A percentile compares a stretch with the other conserved stretches of the same genome.
Evolutionary conservation across 2,888 invertebrate species (phyloP).

Genomic region (Sphaerophoria rueppellii): DNA sequence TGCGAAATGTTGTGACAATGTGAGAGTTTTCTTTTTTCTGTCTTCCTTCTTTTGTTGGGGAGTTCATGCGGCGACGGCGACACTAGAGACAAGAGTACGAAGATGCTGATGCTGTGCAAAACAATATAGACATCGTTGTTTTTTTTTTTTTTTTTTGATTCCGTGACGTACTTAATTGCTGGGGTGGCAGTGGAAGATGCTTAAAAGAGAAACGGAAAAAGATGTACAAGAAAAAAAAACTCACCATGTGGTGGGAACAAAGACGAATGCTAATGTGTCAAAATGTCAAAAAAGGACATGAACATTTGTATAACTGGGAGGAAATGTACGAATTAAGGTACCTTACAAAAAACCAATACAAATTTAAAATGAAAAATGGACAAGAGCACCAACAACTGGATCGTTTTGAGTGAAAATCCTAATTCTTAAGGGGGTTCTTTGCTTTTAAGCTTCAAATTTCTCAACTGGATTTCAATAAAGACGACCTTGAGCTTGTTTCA

Average conservation of each 20-base stretch:
- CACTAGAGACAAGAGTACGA: neutral
- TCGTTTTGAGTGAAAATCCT: too few species aligned
- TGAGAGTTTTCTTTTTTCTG: slow-evolving; percentile 29
- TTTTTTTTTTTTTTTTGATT: slow-evolving; percentile 13
- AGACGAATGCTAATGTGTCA: slow-evolving; percentile 45
- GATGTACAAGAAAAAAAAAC: neutral
- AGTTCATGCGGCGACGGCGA: neutral
- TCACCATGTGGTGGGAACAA: slow-evolving; percentile 65
- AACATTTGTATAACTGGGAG: neutral
- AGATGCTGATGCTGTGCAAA: slow-evolving; percentile 8
- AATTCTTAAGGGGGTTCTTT: too few species aligned
- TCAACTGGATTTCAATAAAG: too few species aligned
- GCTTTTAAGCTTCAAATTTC: too few species aligned
- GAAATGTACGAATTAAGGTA: too few species aligned
- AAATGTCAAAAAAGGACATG: slow-evolving; percentile 44
- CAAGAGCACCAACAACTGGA: too few species aligned
- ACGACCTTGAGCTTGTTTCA: too few species aligned
- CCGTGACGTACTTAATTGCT: slow-evolving; percentile 47
- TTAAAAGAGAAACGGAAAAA: neutral
- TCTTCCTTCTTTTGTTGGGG: neutral
- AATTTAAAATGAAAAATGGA: too few species aligned
- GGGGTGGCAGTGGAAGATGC: slow-evolving; percentile 38
- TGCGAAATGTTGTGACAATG: slow-evolving; percentile 18
- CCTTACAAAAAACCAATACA: too few species aligned
- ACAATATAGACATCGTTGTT: slow-evolving; percentile 16